Evolutionary conservation across 2,797 vertebrate genomes (phyloP), one percentile per base, ranked within the genome.

Genomic region (Okamejei kenojei): DNA sequence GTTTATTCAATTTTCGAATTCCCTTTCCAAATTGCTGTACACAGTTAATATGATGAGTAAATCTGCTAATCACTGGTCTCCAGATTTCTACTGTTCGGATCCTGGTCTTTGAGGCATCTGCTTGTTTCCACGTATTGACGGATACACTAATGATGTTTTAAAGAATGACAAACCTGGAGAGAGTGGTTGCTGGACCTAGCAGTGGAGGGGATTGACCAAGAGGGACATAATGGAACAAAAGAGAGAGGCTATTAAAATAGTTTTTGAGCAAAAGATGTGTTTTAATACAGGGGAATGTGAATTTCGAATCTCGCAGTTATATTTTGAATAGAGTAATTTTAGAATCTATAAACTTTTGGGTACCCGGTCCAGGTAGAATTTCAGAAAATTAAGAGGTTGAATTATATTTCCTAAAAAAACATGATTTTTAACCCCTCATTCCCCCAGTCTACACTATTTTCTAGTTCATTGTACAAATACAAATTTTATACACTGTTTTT

Each of bases 321-420:
- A 35, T 32, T 68, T 88, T 63, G 63, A 65, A 17, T 88, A 68
- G n/a, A 21, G 84, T 88, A 88, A 88, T n/a, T 86, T 84, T 15
- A 65, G 29, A 1, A 7, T 63, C 32, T 86, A n/a, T 13, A 86
- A 63, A 65, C 61, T 7, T 15, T 63, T 86, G 81, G 81, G 23
- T 26, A 61, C 10, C 29, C 3, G 26, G 58, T 11, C 45, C 54
- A 35, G 65, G n/a, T 68, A 23, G n/a, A 68, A 35, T 65, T 35
- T 3, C 7, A 21, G 61, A 79, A 88, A 65, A 7, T 17, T 88
- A 19, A 17, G 65, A 7, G 17, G 21, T 73, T 21, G 19, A 17
- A 58, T 29, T 10, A 29, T 21, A 82, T 15, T 32, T 63, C 29
- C 17, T 61, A 0, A 65, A 86, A n/a, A 86, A 32, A 1, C 35